A percentile compares a stretch with the other conserved stretches of the same genome.
Evolutionary conservation across 2,113 vertebrate genomes (phyloP).

Genomic region (Accipiter cooperii): DNA sequence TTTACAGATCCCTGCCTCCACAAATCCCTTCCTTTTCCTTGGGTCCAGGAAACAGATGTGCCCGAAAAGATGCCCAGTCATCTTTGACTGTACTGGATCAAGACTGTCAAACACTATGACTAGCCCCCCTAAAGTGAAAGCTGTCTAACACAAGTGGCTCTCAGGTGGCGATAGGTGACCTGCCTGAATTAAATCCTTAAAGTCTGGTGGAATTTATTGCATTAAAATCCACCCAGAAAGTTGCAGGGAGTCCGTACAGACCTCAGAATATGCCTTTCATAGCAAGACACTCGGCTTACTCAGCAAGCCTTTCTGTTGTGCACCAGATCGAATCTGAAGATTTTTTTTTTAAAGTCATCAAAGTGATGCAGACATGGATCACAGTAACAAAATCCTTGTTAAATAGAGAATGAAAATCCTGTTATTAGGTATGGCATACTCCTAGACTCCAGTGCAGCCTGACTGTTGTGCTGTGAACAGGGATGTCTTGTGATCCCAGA

Average conservation of each 20-base stretch:
- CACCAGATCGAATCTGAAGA: neutral
- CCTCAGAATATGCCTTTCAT: neutral
- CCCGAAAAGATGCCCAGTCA: neutral
- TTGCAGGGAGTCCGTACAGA: rapidly evolving
- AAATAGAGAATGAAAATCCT: neutral
- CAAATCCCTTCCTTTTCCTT: neutral
- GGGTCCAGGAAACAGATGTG: neutral
- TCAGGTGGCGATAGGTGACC: neutral
- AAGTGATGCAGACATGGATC: neutral
- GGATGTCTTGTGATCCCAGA: neutral
- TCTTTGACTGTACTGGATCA: neutral
- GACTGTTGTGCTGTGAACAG: neutral
- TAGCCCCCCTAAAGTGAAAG: neutral
- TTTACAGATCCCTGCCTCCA: neutral
- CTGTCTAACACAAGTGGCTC: neutral
- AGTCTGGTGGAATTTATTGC: neutral
- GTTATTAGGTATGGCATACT: neutral
- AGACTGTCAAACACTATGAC: neutral
- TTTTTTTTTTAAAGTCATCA: neutral
- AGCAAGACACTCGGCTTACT: neutral
- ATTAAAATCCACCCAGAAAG: neutral
- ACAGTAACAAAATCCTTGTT: neutral
- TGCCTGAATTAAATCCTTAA: neutral
- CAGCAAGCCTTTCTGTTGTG: neutral
- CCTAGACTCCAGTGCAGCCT: neutral